Evolutionary conservation across 2,888 invertebrate genomes (phyloP), one percentile per base, ranked within the genome.

Genomic region (Rosalia funebris): DNA sequence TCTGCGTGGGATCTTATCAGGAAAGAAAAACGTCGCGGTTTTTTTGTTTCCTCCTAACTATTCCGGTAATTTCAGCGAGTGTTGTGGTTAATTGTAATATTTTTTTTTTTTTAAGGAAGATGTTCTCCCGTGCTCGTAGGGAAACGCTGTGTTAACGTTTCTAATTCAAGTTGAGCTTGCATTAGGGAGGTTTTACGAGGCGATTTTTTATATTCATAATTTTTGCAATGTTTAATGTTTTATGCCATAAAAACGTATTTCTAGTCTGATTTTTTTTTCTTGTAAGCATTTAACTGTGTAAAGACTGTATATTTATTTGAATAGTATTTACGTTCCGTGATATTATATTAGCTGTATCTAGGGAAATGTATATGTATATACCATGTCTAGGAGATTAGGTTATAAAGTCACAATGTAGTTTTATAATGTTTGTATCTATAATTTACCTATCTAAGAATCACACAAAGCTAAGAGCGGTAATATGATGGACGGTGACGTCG

Each of bases 351-450:
- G 64, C 54, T 48, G 32, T 41, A 7, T 7, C 48, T 63, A 65
- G 57, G 55, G 25, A 45, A 60, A 54, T 58, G 53, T 60, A 58
- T 57, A 63, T 68, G 65, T 66, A 65, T 65, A 70, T 64, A 61
- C 34, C 56, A 54, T 59, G 32, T 46, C 54, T 37, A 60, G 57
- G 53, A 62, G 57, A 55, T 62, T 65, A 58, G 53, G 46, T 59
- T 42, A 55, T 56, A 63, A 60, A 55, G 53, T 59, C 62, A 66
- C 65, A 56, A 42, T 16, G 61, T 70, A 70, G 67, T 69, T 71
- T 70, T 69, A 53, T 69, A 70, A 70, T 60, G 64, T 70, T 70
- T 70, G 68, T 69, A 70, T 65, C 60, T 60, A 53, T 66, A 48
- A 60, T 55, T 62, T 61, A 47, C 42, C 31, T 53, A 53, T 31